A percentile compares a stretch with the other conserved stretches of the same genome.
These are phyloP conservation scores for Phenganax marumi DNA, from an alignment of 92 coral and sea anemone species.

Conservation along the genomic window DNA sequence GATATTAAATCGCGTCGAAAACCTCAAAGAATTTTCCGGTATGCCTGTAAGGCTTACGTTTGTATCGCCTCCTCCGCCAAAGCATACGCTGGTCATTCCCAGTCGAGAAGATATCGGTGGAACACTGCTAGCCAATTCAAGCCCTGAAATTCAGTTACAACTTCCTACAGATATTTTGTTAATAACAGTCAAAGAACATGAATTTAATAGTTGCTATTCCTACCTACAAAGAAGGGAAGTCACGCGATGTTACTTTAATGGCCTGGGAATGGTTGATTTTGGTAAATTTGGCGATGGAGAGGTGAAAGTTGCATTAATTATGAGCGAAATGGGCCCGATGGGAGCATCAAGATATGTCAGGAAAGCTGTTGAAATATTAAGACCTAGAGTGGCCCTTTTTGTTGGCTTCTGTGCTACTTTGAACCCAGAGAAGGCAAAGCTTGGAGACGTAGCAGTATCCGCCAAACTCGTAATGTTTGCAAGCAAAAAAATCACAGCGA, in stretches of 20 bases:
- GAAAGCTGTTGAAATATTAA: slow-evolving; percentile 33
- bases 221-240: background rate
- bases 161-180: slow-evolving; percentile 49
- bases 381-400: slow-evolving; percentile 44
- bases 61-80: background rate
- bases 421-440: slow-evolving; percentile 35
- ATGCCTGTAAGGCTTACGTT: too few relatives aligned
- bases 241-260: background rate
- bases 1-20: too few relatives aligned
- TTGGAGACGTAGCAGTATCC: slow-evolving; percentile 54
- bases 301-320: background rate
- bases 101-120: background rate
- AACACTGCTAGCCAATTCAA: background rate
- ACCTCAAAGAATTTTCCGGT: too few relatives aligned
- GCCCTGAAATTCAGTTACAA: slow-evolving; percentile 1
- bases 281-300: slow-evolving; percentile 9
- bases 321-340: slow-evolving; percentile 28
- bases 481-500: slow-evolving; percentile 26
- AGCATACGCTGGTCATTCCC: background rate
- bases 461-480: slow-evolving; percentile 35
- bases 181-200: slow-evolving; percentile 40
- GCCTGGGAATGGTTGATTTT: slow-evolving; percentile 7
- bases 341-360: slow-evolving; percentile 20
- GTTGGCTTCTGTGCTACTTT: slow-evolving; percentile 49
- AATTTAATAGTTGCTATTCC: background rate